phyloP scores from a whole-genome alignment of 2,888 invertebrate genomes.

The Scaptomyza tumidula region DNA sequence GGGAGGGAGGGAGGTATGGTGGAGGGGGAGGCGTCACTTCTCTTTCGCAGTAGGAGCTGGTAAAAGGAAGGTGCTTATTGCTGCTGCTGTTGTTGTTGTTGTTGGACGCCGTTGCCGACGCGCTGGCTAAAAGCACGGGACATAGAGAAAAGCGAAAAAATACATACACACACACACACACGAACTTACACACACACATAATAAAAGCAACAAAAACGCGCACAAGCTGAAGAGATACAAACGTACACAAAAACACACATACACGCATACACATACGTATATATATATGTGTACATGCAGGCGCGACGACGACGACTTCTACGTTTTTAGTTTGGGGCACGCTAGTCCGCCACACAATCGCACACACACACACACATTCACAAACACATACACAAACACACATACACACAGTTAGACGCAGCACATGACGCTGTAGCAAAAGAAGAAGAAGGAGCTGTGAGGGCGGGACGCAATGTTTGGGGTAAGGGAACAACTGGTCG shows the following conservation, averaged over 20 bases:
- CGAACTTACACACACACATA: conserved; percentile 39
- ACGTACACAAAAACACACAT: conserved; percentile 37
- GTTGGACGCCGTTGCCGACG: conserved; percentile 40
- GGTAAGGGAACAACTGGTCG: conserved; percentile 74
- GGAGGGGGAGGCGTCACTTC: conserved; percentile 34
- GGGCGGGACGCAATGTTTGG: conserved; percentile 50
- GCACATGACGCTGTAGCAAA: not conserved
- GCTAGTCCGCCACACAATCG: conserved; percentile 57
- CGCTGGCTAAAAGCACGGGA: conserved; percentile 47
- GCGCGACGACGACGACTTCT: conserved; percentile 38
- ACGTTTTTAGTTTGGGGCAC: conserved; percentile 68
- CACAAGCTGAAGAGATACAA: conserved; percentile 72
- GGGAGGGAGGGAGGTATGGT: conserved; percentile 9
- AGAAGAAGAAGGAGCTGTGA: conserved; percentile 34
- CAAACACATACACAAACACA: conserved; percentile 11
- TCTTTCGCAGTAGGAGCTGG: conserved; percentile 56
- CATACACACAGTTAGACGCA: conserved; percentile 13
- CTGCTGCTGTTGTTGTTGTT: conserved; percentile 1
- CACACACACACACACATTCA: conserved; percentile 18
- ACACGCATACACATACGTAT: conserved; percentile 24
- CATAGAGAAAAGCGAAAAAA: conserved; percentile 74
- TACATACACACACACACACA: conserved; percentile 36
- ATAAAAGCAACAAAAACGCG: conserved; percentile 76
- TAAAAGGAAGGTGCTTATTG: conserved; percentile 55
- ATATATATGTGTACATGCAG: conserved; percentile 14